Evolutionary conservation across 1,140 invertebrate genomes (phyloP).

Genomic region (Phocides pigmalion): DNA sequence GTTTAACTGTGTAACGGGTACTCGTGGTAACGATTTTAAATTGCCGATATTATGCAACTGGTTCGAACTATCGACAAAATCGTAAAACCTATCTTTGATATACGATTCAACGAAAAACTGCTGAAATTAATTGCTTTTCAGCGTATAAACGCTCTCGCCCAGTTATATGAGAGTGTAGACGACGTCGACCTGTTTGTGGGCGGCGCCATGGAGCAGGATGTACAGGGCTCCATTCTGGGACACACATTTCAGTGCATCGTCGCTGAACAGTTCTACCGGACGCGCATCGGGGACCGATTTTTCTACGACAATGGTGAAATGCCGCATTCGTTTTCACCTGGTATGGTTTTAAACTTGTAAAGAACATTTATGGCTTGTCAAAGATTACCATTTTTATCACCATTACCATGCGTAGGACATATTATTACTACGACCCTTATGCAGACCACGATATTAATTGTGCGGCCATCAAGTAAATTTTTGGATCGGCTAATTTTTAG

Average conservation of each 20-base stretch:
- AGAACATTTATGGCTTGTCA: not conserved
- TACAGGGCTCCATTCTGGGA: conserved; percentile 91
- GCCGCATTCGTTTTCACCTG: conserved; percentile 88
- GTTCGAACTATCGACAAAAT: too few species aligned
- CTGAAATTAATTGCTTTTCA: too few species aligned
- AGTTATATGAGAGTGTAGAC: conserved; percentile 89
- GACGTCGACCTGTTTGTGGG: conserved; percentile 96
- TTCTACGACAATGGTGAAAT: conserved; percentile 92
- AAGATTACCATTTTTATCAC: not conserved
- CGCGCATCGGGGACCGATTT: conserved; percentile 92
- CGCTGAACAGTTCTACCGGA: conserved; percentile 93
- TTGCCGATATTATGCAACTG: too few species aligned
- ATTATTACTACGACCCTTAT: too few species aligned
- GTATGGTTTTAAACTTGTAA: conserved; percentile 73
- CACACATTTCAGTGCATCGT: conserved; percentile 97
- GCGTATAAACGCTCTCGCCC: conserved; percentile 87
- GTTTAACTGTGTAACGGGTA: too few species aligned
- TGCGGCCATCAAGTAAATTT: too few species aligned
- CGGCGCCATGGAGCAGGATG: conserved; percentile 90
- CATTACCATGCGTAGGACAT: too few species aligned
- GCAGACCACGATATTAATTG: too few species aligned
- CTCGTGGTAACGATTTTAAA: too few species aligned
- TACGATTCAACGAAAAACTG: not conserved
- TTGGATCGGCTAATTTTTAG: too few species aligned
- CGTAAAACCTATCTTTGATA: too few species aligned